Conservation (phyloP, 2,888 invertebrate species). For the Octonoba sinensis region DNA sequence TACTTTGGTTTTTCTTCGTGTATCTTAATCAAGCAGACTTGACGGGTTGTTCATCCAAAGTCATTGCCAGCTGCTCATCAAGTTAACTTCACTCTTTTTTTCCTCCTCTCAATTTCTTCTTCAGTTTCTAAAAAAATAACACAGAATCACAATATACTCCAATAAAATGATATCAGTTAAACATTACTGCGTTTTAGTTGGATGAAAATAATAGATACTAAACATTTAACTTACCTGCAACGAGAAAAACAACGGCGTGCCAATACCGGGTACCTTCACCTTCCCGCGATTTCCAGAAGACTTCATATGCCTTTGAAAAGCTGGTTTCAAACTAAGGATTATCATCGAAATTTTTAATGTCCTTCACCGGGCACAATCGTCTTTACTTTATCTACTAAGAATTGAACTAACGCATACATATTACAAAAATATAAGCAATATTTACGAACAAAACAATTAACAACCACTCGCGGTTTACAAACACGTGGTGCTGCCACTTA, state of each 20-base stretch:
- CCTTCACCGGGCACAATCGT: neutral
- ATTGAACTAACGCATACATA: neutral
- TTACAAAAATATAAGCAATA: neutral
- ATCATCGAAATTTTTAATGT: neutral
- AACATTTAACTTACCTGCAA: conserved; percentile 7
- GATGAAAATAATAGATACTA: neutral
- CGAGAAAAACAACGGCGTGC: neutral
- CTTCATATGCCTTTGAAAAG: neutral
- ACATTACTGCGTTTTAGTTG: neutral
- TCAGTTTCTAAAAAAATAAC: neutral
- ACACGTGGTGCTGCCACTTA: neutral
- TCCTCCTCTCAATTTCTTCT: neutral
- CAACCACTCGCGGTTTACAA: neutral
- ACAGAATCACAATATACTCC: neutral
- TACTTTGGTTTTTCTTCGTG: neutral
- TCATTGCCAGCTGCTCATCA: neutral
- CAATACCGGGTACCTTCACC: neutral
- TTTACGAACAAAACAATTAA: neutral
- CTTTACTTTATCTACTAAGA: neutral
- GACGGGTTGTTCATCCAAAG: neutral
- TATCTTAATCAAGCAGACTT: neutral
- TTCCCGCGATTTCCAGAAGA: neutral
- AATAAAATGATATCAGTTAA: neutral
- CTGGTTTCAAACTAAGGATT: neutral
- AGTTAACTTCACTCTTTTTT: neutral